These are phyloP conservation scores for Anoplopoma fimbria DNA, from an alignment of 2,113 vertebrate species.

Conservation along the genomic window DNA sequence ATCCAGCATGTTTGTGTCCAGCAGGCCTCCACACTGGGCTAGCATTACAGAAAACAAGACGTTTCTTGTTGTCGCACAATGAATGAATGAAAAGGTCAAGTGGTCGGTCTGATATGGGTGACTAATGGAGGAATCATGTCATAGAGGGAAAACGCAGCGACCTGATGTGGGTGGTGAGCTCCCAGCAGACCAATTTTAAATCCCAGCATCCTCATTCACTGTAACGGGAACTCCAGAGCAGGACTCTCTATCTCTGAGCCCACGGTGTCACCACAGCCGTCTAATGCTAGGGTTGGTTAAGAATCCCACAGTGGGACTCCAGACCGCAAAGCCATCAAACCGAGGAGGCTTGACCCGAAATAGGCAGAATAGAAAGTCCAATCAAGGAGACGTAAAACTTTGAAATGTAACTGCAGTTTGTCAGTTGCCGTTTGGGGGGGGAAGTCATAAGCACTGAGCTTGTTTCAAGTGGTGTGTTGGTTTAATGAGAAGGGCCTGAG, in stretches of 20 bases:
- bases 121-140: conserved; percentile 68
- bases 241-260: conserved; percentile 14
- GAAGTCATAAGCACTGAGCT: conserved; percentile 13
- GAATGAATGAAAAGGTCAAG: conserved; percentile 69
- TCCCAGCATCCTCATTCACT: conserved; percentile 39
- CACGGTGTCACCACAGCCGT: conserved; percentile 37
- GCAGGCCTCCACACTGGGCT: conserved; percentile 1
- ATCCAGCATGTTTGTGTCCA: background rate
- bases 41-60: conserved; percentile 55
- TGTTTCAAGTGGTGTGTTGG: conserved; percentile 68
- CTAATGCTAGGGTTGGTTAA: conserved; percentile 41
- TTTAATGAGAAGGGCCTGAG: conserved; percentile 71
- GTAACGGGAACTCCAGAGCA: conserved; percentile 12
- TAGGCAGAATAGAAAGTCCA: conserved; percentile 52
- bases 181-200: conserved; percentile 43
- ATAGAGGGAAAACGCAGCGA: conserved; percentile 14
- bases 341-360: conserved; percentile 41
- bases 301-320: conserved; percentile 27
- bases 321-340: conserved; percentile 47
- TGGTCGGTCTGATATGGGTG: conserved; percentile 45
- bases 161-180: conserved; percentile 42
- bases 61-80: conserved; percentile 53
- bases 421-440: conserved; percentile 38
- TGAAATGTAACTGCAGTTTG: conserved; percentile 40
- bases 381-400: conserved; percentile 44